These are phyloP conservation scores for Drosophila infuscata DNA, from an alignment of 2,888 invertebrate species.

Conservation along the genomic window DNA sequence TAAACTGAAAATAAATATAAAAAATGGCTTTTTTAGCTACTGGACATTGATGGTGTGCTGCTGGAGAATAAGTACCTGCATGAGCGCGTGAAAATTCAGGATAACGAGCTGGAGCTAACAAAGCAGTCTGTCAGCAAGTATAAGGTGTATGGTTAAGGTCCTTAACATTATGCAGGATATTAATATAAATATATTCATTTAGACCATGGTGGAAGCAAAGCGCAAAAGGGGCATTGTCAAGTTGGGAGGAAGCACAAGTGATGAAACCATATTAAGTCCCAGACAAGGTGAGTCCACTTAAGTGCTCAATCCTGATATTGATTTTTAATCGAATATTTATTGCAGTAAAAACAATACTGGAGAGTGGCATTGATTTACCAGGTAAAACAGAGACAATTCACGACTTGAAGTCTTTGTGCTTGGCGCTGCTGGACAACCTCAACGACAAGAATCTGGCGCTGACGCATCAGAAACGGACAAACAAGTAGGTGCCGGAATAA, in stretches of 20 bases:
- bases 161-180: too few relatives aligned
- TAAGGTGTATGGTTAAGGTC: constrained; percentile 86
- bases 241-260: constrained; percentile 87
- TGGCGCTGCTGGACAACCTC: constrained; percentile 92
- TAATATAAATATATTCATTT: neutral
- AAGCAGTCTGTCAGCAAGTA: constrained; percentile 91
- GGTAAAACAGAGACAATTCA: constrained; percentile 89
- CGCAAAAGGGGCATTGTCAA: constrained; percentile 90
- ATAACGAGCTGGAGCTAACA: constrained; percentile 91
- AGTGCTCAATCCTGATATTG: neutral
- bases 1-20: neutral
- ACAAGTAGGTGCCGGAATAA: constrained; percentile 87
- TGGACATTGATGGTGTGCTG: constrained; percentile 92
- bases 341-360: constrained; percentile 90
- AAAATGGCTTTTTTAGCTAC: constrained; percentile 82
- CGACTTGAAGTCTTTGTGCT: constrained; percentile 91
- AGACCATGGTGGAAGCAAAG: constrained; percentile 90
- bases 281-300: constrained; percentile 89
- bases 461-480: constrained; percentile 94
- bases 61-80: constrained; percentile 94
- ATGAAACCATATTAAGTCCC: constrained; percentile 91
- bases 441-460: constrained; percentile 94
- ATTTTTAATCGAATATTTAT: neutral
- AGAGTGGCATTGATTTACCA: constrained; percentile 87
- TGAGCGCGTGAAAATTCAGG: constrained; percentile 91